These are phyloP conservation scores for Pao palembangensis DNA, from an alignment of 2,113 vertebrate genomes.

Conservation along the genomic window DNA sequence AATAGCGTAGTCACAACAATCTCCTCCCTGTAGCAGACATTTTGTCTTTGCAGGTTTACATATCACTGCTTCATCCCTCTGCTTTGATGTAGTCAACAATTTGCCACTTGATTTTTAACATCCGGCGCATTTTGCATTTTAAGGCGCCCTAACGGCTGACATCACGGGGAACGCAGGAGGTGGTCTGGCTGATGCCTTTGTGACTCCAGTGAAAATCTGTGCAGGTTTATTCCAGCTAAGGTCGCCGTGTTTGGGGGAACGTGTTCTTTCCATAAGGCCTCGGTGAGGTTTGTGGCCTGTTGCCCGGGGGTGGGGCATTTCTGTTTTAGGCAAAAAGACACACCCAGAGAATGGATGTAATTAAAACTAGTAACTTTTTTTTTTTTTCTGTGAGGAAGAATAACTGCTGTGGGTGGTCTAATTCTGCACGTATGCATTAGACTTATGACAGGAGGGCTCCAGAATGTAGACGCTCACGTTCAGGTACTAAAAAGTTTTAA, in stretches of 20 bases:
- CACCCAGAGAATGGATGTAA: constrained; percentile 75
- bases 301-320: constrained; percentile 20
- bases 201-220: constrained; percentile 24
- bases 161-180: constrained; percentile 2
- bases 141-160: constrained; percentile 8
- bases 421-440: constrained; percentile 63
- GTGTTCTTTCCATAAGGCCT: constrained; percentile 47
- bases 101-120: constrained; percentile 23
- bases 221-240: constrained; percentile 45
- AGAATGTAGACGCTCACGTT: too few species aligned
- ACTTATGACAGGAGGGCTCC: constrained; percentile 48
- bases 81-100: constrained; percentile 24
- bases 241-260: constrained; percentile 39
- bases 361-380: constrained; percentile 66
- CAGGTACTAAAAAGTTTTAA: constrained; percentile 22
- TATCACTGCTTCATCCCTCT: constrained; percentile 18
- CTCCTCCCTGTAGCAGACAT: constrained; percentile 60
- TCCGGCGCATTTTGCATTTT: constrained; percentile 18
- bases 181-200: constrained; percentile 19
- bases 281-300: constrained; percentile 58
- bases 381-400: constrained; percentile 28
- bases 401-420: constrained; percentile 73
- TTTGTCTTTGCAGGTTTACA: constrained; percentile 33
- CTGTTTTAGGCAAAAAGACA: constrained; percentile 56
- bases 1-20: constrained; percentile 59